These are phyloP conservation scores for Epizoanthus scotinus DNA, from an alignment of 92 coral and sea anemone species.

Conservation along the genomic window DNA sequence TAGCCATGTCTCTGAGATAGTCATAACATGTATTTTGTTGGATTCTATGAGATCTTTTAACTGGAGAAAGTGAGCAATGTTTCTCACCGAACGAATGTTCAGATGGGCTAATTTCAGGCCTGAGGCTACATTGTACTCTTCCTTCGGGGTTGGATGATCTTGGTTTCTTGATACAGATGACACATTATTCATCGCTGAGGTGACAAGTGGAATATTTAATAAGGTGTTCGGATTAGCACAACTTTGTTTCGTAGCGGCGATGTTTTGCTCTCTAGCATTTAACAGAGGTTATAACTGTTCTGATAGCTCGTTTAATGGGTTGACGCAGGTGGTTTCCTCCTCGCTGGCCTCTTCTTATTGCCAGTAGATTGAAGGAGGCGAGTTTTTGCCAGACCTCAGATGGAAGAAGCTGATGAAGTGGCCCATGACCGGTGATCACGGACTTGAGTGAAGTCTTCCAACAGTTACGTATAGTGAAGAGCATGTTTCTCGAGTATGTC, in stretches of 20 bases:
- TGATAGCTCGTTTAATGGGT: background rate
- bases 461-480: no score
- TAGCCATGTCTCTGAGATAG: constrained; percentile 39
- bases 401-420: no score
- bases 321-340: constrained; percentile 15
- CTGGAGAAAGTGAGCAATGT: constrained; percentile 25
- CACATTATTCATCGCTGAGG: no score
- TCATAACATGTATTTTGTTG: constrained; percentile 36
- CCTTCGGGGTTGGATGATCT: constrained; percentile 4
- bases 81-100: constrained; percentile 40
- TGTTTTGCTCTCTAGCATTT: background rate
- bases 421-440: no score
- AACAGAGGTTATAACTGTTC: background rate
- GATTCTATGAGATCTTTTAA: constrained; percentile 33
- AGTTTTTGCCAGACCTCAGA: no score
- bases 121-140: constrained; percentile 17
- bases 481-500: no score
- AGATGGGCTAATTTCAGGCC: constrained; percentile 42
- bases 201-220: constrained; percentile 23
- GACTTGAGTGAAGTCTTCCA: no score
- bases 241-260: background rate
- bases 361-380: no score
- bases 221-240: background rate
- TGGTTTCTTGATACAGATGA: no score
- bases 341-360: constrained; percentile 4